phyloP scores from a whole-genome alignment of 2,888 invertebrate species.

The Chirona hameri region DNA sequence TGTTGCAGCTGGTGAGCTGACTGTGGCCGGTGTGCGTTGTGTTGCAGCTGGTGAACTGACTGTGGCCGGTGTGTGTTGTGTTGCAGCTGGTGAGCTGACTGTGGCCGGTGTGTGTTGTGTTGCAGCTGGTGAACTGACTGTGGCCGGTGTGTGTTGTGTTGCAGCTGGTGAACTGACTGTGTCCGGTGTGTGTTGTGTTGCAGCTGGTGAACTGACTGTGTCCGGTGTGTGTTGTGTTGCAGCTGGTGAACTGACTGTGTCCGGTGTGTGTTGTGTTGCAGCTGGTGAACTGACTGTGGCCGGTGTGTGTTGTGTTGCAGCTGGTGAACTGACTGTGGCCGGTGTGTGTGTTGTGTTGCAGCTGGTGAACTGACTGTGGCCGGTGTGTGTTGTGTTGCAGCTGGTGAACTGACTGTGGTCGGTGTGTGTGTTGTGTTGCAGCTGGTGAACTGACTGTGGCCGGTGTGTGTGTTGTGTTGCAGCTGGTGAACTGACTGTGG shows the following conservation, averaged over 20 bases:
- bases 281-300: slow-evolving; percentile 72
- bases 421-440: slow-evolving; percentile 46
- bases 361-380: slow-evolving; percentile 72
- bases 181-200: slow-evolving; percentile 35
- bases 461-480: slow-evolving; percentile 40
- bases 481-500: slow-evolving; percentile 77
- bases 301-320: slow-evolving; percentile 48
- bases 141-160: slow-evolving; percentile 35
- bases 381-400: slow-evolving; percentile 48
- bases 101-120: slow-evolving; percentile 36
- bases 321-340: slow-evolving; percentile 69
- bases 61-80: slow-evolving; percentile 36
- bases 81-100: slow-evolving; percentile 72
- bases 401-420: slow-evolving; percentile 69
- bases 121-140: slow-evolving; percentile 75
- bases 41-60: slow-evolving; percentile 70
- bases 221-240: slow-evolving; percentile 40
- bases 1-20: slow-evolving; percentile 68
- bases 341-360: slow-evolving; percentile 46
- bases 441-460: slow-evolving; percentile 72
- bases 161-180: slow-evolving; percentile 78
- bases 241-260: slow-evolving; percentile 77
- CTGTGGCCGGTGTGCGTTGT: slow-evolving; percentile 36
- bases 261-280: slow-evolving; percentile 45
- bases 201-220: slow-evolving; percentile 78